Conservation (phyloP, 2,113 vertebrate species). For the Gymnorhina tibicen region DNA sequence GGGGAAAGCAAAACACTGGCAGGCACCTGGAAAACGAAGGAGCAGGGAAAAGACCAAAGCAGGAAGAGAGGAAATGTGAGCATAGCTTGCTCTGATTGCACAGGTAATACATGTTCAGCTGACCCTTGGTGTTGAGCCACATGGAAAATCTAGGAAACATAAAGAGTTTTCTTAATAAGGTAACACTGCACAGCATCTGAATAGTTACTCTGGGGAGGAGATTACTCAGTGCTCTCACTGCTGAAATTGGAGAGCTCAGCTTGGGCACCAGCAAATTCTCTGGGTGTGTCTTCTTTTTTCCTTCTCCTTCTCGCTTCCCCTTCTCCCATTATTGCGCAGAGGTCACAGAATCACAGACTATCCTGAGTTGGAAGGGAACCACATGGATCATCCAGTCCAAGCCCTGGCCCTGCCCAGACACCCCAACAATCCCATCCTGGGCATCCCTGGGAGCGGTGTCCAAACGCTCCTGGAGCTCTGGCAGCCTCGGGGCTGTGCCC, state of each 20-base stretch:
- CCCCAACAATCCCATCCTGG: not conserved
- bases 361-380: not conserved
- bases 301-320: not conserved
- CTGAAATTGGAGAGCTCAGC: not conserved
- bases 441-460: accelerated
- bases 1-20: not conserved
- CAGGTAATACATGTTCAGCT: not conserved
- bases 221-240: not conserved
- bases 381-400: accelerated
- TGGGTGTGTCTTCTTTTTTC: not conserved
- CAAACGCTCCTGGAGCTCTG: not conserved
- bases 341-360: not conserved
- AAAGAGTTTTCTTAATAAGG: not conserved
- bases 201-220: not conserved
- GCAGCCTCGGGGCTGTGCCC: accelerated
- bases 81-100: not conserved
- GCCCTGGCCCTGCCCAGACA: accelerated
- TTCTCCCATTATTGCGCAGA: not conserved
- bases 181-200: not conserved
- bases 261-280: not conserved
- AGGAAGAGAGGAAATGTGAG: not conserved
- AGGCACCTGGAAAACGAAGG: not conserved
- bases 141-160: not conserved
- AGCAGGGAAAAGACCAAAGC: not conserved
- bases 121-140: not conserved